Evolutionary conservation across 2,113 vertebrate genomes (phyloP).

Genomic region (Anolis carolinensis): DNA sequence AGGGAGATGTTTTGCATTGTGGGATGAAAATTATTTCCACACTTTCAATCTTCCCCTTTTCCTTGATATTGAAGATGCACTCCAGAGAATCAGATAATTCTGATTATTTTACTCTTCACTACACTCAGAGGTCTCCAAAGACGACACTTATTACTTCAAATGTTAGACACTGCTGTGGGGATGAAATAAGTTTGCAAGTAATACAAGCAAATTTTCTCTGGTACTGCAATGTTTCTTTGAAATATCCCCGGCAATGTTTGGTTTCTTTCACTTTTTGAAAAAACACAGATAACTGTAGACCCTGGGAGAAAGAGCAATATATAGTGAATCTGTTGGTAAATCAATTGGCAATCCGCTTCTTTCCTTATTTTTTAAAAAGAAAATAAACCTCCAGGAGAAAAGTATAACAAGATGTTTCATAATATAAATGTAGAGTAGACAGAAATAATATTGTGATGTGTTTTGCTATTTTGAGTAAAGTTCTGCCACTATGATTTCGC

Average conservation of each 20-base stretch:
- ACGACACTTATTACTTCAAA: constrained; percentile 49
- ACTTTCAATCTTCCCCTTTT: constrained; percentile 28
- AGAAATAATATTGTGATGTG: not conserved
- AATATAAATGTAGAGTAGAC: not conserved
- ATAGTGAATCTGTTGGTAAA: constrained; percentile 28
- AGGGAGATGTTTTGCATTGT: constrained; percentile 43
- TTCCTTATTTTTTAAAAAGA: constrained; percentile 10
- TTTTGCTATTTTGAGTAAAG: not conserved
- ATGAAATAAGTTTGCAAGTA: constrained; percentile 44
- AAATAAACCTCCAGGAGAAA: constrained; percentile 36
- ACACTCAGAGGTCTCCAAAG: constrained; percentile 23
- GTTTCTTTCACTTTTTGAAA: constrained; percentile 33
- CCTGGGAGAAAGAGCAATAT: constrained; percentile 31
- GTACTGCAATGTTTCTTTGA: constrained; percentile 39
- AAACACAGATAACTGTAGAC: not conserved
- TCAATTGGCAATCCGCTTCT: constrained; percentile 15
- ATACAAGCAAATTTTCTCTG: constrained; percentile 46
- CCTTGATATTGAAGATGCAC: constrained; percentile 27
- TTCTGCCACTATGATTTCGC: not conserved
- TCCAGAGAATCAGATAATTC: constrained; percentile 46
- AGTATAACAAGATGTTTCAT: not conserved
- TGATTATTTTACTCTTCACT: constrained; percentile 56
- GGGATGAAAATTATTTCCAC: constrained; percentile 40
- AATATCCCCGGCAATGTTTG: constrained; percentile 18
- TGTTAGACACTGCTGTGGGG: constrained; percentile 18